Base-by-base conservation (phyloP, 35 echinoderm and acorn worm species). In the Stichopus chloronotus region DNA sequence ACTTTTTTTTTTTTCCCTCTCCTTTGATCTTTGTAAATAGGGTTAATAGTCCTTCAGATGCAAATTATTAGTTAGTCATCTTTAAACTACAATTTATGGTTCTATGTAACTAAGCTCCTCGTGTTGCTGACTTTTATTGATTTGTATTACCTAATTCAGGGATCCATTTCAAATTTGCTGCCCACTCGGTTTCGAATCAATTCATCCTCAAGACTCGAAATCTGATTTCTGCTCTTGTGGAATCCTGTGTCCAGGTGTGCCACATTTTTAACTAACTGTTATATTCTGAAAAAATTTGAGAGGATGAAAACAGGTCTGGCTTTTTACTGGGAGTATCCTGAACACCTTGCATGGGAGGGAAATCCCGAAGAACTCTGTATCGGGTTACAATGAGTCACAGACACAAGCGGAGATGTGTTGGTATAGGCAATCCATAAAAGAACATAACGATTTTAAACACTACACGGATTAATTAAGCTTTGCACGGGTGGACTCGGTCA, bases 401-500 rank as follows among this genome's bases (percentile, higher is more conserved):
- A 17, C 55, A 19, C 8, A 19, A 6, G 55, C 7, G n/a, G 57
- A 58, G 7, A 58, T 58, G 52, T 20, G 82, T 12, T 85, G 82
- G 82, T 85, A 21, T 21, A 85, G 19, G 82, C 53, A 58, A 20
- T n/a, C 58, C 25, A 85, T 53, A 53, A 85, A 85, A 58, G 82
- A 14, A 78, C 20, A 2, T 74, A 74, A 20, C 14, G 5, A 30
- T 58, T 16, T 85, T 85, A 85, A 85, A 53, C 55, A 58, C 52
- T 85, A 20, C 79, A 53, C 17, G 58, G 82, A 85, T 85, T 85
- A 85, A 85, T 85, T 85, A 85, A 58, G 82, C 21, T 85, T 58
- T 21, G 55, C 82, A 58, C 24, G 55, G 10, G 57, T 19, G 82
- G 58, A 85, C 55, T 58, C 55, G 82, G 82, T 85, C 82, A 85